A percentile compares a stretch with the other conserved stretches of the same genome.
Conservation (phyloP, 2,888 invertebrate genomes). For the Synanthedon andrenaeformis region DNA sequence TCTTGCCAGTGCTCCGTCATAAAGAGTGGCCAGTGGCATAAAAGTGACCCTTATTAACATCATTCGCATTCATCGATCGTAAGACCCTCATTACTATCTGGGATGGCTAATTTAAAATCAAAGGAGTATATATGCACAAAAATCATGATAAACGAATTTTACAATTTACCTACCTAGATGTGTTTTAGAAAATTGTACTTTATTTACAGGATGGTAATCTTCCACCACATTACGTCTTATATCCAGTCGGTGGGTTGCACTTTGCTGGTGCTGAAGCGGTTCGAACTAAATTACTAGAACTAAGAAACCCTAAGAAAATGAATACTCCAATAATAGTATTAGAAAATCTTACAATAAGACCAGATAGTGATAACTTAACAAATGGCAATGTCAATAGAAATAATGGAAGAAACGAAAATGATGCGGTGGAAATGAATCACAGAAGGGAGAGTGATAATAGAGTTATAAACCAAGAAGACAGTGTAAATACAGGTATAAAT, state of each 20-base stretch:
- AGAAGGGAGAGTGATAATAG: conserved; percentile 1
- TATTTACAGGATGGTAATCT: conserved; percentile 30
- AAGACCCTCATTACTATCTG: no score
- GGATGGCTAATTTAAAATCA: no score
- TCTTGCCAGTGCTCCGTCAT: no score
- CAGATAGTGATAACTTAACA: conserved; percentile 12
- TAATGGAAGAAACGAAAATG: not conserved
- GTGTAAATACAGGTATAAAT: conserved; percentile 2
- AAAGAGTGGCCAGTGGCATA: no score
- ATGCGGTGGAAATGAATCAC: not conserved
- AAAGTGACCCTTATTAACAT: no score
- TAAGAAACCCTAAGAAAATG: conserved; percentile 20
- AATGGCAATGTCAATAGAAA: not conserved
- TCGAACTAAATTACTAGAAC: conserved; percentile 29
- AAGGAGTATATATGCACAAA: no score
- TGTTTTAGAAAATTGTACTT: not conserved
- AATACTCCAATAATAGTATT: conserved; percentile 9
- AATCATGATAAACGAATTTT: not conserved
- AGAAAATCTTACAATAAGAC: conserved; percentile 23
- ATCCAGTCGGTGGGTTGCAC: conserved; percentile 48
- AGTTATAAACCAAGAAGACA: conserved; percentile 4
- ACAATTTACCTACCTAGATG: not conserved
- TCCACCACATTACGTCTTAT: conserved; percentile 43
- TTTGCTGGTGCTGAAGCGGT: conserved; percentile 58
- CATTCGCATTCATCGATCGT: no score